A percentile compares a stretch with the other conserved stretches of the same genome.
Conservation (phyloP, 92 coral and sea anemone genomes). For the Paragorgia papillata region DNA sequence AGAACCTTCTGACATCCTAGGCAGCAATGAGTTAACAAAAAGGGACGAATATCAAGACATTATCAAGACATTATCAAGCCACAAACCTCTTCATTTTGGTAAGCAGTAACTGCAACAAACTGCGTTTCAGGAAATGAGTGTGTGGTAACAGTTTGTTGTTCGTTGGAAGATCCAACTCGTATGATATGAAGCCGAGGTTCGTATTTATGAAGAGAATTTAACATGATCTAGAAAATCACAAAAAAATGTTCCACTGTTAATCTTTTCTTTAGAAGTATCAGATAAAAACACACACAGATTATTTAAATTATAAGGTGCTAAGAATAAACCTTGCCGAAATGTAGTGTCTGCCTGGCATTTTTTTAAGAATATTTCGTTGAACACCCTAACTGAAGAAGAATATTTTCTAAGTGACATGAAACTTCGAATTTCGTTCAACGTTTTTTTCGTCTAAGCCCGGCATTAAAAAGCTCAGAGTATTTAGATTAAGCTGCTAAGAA, state of each 20-base stretch:
- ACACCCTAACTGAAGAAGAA: no score
- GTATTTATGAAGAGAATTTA: conserved; percentile 95
- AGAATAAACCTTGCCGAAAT: no score
- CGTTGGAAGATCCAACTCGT: conserved; percentile 85
- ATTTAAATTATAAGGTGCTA: no score
- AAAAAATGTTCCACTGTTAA: conserved; percentile 6
- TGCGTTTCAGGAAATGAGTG: conserved; percentile 95
- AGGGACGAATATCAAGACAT: neutral
- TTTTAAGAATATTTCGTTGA: no score
- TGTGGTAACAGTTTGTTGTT: conserved; percentile 75
- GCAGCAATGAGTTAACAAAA: neutral
- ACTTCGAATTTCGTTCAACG: no score
- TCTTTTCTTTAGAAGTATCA: neutral
- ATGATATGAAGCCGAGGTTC: conserved; percentile 91
- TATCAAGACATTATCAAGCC: neutral
- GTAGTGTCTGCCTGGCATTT: no score
- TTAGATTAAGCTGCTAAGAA: no score
- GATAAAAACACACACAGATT: neutral
- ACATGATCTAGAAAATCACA: conserved; percentile 75
- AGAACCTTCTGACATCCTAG: no score
- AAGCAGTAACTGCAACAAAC: conserved; percentile 96
- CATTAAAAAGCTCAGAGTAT: no score
- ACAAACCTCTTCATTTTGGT: conserved; percentile 97
- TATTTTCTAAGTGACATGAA: no score
- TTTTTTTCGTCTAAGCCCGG: no score